Conservation (phyloP, 2,797 vertebrate genomes). For the Aulostomus chinensis region DNA sequence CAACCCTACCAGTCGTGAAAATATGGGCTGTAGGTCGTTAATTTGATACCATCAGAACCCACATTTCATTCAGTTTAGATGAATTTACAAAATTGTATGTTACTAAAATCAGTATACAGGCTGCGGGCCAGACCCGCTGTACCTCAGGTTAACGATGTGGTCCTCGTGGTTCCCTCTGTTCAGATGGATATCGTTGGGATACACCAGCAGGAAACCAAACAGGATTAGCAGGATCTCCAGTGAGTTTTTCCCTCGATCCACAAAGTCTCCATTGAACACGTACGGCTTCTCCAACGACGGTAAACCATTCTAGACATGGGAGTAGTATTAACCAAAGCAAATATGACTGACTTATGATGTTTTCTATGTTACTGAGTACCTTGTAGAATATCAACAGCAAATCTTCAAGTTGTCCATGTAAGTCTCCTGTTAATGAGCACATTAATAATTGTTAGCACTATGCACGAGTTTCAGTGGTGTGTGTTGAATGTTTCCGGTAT, state of each 20-base stretch:
- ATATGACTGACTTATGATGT: neutral
- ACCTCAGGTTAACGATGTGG: conserved; percentile 93
- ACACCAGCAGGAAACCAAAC: conserved; percentile 91
- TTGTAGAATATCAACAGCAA: conserved; percentile 95
- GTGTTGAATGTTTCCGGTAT: neutral
- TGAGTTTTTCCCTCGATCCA: conserved; percentile 92
- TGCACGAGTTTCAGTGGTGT: neutral
- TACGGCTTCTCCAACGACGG: conserved; percentile 90
- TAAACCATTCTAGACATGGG: conserved; percentile 86
- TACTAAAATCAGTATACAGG: no score
- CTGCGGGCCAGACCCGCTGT: neutral
- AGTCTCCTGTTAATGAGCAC: conserved; percentile 80
- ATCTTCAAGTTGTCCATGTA: conserved; percentile 93
- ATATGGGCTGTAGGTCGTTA: no score
- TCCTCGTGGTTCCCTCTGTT: conserved; percentile 97
- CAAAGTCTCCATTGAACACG: conserved; percentile 94
- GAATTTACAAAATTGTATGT: neutral
- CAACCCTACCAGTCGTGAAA: no score
- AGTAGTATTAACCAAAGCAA: neutral
- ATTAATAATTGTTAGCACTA: neutral
- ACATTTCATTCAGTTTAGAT: no score
- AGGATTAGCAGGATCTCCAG: conserved; percentile 91
- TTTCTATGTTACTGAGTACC: conserved; percentile 70
- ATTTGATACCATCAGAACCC: no score
- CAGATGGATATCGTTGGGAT: conserved; percentile 90